phyloP scores from a whole-genome alignment of 2,888 invertebrate species.

The Entomobrya proxima region DNA sequence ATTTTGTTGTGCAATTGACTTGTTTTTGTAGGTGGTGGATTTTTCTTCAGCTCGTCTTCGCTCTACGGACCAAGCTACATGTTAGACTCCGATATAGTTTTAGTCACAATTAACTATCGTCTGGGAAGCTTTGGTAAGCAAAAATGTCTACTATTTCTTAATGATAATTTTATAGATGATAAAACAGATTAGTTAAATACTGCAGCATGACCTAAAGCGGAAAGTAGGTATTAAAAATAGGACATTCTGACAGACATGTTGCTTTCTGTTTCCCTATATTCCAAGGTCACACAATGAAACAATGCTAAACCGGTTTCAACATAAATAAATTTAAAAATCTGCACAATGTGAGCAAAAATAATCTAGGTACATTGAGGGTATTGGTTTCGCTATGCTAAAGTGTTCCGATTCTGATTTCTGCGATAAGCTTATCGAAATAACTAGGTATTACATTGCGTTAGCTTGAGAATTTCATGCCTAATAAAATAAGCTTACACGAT shows the following conservation, averaged over 20 bases:
- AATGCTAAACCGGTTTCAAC: constrained; percentile 46
- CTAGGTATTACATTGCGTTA: background rate
- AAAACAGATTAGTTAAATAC: background rate
- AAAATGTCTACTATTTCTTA: background rate
- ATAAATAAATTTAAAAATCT: background rate
- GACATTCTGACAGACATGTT: constrained; percentile 21
- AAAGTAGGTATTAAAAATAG: constrained; percentile 19
- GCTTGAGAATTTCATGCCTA: background rate
- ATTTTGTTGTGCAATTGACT: too few species aligned
- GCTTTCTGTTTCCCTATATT: constrained; percentile 11
- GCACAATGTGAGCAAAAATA: background rate
- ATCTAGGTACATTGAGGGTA: background rate
- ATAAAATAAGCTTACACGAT: background rate
- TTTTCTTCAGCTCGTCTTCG: constrained; percentile 66
- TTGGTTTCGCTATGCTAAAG: too few species aligned
- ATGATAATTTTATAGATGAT: background rate
- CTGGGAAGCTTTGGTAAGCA: constrained; percentile 68
- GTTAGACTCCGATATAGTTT: constrained; percentile 65
- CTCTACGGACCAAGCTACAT: constrained; percentile 69
- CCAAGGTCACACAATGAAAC: constrained; percentile 34
- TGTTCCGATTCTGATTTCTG: constrained; percentile 3
- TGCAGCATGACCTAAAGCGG: background rate
- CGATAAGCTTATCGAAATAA: constrained; percentile 9
- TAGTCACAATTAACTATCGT: constrained; percentile 70
- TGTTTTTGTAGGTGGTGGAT: constrained; percentile 47